Evolutionary conservation across 1,140 invertebrate species (phyloP).

Genomic region (Diploscapter pachys): DNA sequence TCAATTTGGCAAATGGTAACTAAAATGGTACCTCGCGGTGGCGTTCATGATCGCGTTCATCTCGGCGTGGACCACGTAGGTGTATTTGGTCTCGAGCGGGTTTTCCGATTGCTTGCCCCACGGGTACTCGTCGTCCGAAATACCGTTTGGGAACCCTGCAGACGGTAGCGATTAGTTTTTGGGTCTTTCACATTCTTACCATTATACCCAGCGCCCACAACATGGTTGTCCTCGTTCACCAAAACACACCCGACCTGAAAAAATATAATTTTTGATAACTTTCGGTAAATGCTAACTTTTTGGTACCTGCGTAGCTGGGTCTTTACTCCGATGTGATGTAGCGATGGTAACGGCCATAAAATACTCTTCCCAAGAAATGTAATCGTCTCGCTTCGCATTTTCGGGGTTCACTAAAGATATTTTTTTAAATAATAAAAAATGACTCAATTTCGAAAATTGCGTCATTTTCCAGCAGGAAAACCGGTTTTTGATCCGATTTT

Average conservation of each 20-base stretch:
- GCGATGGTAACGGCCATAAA: constrained; percentile 83
- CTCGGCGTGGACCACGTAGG: constrained; percentile 88
- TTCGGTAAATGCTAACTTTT: no score
- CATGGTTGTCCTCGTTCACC: constrained; percentile 78
- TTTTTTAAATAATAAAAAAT: no score
- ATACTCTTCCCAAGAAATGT: constrained; percentile 78
- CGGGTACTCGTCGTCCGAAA: constrained; percentile 80
- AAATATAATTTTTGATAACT: not conserved
- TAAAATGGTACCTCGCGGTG: constrained; percentile 69
- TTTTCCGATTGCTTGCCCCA: constrained; percentile 70
- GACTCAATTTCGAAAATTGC: no score
- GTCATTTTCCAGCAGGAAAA: no score
- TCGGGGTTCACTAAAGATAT: no score
- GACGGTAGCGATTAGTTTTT: constrained; percentile 63
- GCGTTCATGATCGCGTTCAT: constrained; percentile 90
- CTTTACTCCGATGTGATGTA: constrained; percentile 83
- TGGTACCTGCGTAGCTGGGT: constrained; percentile 70
- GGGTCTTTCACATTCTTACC: constrained; percentile 68
- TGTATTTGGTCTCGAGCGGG: constrained; percentile 44
- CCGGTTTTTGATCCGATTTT: no score
- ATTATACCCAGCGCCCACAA: constrained; percentile 91
- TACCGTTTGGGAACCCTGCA: constrained; percentile 84
- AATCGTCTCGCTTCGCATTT: constrained; percentile 61
- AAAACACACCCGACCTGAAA: constrained; percentile 79
- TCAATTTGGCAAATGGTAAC: no score